Percentiles rank a stretch among this genome's conserved stretches.
Conservation (phyloP, 2,113 vertebrate species). For the Ia io region DNA sequence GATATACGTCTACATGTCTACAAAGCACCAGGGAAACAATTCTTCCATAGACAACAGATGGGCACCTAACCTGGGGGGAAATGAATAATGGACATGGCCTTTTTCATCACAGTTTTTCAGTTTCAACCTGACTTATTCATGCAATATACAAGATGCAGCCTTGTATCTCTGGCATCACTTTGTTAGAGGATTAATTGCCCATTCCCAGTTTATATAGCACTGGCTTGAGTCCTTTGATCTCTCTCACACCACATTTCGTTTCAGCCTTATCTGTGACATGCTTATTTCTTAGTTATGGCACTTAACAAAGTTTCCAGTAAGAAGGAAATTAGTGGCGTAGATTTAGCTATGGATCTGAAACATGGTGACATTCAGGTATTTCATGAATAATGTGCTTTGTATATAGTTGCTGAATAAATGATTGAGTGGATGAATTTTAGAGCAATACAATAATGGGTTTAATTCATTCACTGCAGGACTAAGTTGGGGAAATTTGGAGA, state of each 20-base stretch:
- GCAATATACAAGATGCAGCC: not conserved
- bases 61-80: not conserved
- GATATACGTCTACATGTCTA: not conserved
- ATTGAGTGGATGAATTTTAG: slow-evolving; percentile 26
- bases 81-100: not conserved
- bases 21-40: not conserved
- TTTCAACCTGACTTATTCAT: not conserved
- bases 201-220: not conserved
- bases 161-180: not conserved
- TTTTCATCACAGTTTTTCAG: not conserved
- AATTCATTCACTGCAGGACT: slow-evolving; percentile 34
- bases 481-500: slow-evolving; percentile 20
- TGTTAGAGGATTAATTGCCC: not conserved
- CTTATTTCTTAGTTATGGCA: slow-evolving; percentile 5
- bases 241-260: not conserved
- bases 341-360: slow-evolving; percentile 4
- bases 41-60: not conserved
- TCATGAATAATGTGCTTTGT: slow-evolving; percentile 7
- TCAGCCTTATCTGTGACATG: not conserved
- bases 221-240: not conserved
- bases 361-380: slow-evolving; percentile 26
- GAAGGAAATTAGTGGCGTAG: slow-evolving; percentile 15
- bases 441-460: slow-evolving; percentile 37
- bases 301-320: slow-evolving; percentile 10
- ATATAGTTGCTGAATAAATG: slow-evolving; percentile 37